phyloP scores from a whole-genome alignment of 2,797 vertebrate genomes.

The Geotrypetes seraphini region DNA sequence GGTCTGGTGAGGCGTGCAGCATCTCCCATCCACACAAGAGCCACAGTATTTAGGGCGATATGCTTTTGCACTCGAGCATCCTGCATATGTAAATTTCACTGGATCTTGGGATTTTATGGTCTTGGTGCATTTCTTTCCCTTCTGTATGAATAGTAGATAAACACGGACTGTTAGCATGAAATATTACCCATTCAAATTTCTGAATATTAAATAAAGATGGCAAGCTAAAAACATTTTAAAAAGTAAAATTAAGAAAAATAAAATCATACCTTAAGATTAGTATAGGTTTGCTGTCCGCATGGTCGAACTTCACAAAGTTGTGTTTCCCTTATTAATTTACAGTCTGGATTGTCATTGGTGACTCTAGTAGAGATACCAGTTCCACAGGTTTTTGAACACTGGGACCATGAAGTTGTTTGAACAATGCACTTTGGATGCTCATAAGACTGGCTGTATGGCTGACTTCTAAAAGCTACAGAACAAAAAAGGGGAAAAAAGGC shows the following conservation, averaged over 20 bases:
- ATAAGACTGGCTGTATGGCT: constrained; percentile 70
- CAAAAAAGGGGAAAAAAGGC: constrained; percentile 1
- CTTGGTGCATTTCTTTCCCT: constrained; percentile 94
- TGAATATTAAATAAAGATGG: neutral
- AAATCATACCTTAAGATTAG: constrained; percentile 80
- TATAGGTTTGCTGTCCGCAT: constrained; percentile 75
- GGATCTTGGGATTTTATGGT: constrained; percentile 79
- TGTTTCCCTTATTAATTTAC: constrained; percentile 87
- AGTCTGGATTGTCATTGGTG: constrained; percentile 87
- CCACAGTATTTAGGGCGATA: constrained; percentile 92
- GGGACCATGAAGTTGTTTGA: constrained; percentile 94
- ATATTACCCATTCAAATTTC: neutral
- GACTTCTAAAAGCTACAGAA: constrained; percentile 69
- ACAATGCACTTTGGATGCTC: constrained; percentile 84
- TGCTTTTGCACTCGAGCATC: constrained; percentile 88
- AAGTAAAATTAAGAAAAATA: neutral
- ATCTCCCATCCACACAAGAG: constrained; percentile 86
- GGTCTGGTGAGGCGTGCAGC: constrained; percentile 88
- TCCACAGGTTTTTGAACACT: constrained; percentile 92
- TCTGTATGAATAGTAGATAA: constrained; percentile 52
- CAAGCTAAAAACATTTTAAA: neutral
- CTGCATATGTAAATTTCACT: constrained; percentile 79
- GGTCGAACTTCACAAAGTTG: constrained; percentile 91
- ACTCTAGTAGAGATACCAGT: constrained; percentile 90
- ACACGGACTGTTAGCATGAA: constrained; percentile 5